Evolutionary conservation across 2,797 vertebrate species (phyloP).

Genomic region (Lagorchestes hirsutus): DNA sequence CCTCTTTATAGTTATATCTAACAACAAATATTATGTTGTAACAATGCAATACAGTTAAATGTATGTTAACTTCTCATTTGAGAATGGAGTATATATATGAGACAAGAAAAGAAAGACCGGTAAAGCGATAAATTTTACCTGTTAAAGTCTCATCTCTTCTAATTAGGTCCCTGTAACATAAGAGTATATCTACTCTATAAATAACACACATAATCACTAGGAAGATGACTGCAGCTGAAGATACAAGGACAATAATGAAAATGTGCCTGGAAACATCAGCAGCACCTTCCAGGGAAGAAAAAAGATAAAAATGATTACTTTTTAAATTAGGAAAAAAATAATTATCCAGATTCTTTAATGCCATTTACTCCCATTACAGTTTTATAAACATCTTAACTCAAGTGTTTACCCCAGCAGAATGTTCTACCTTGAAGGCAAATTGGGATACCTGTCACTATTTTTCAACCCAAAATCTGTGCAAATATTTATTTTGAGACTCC

Average conservation of each 20-base stretch:
- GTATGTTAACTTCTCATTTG: neutral
- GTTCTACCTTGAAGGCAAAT: neutral
- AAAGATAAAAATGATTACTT: neutral
- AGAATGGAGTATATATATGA: neutral
- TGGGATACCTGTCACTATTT: neutral
- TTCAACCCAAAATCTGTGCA: neutral
- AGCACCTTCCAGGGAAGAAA: slow-evolving; percentile 69
- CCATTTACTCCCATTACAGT: rapidly evolving
- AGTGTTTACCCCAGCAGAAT: neutral
- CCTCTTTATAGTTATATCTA: neutral
- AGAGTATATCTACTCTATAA: slow-evolving; percentile 85
- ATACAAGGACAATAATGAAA: slow-evolving; percentile 79
- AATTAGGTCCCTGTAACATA: slow-evolving; percentile 84
- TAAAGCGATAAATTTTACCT: slow-evolving; percentile 80
- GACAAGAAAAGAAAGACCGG: slow-evolving; percentile 3
- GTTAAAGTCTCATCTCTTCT: slow-evolving; percentile 86
- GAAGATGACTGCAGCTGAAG: slow-evolving; percentile 71
- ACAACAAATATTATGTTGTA: neutral
- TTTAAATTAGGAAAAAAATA: neutral
- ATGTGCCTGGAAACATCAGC: slow-evolving; percentile 80
- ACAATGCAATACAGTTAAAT: neutral
- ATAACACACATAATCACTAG: slow-evolving; percentile 72
- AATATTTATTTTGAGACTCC: neutral
- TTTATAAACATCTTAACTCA: neutral
- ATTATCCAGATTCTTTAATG: neutral